phyloP scores from a whole-genome alignment of 2,797 vertebrate species.

The Onychomys arenicola region DNA sequence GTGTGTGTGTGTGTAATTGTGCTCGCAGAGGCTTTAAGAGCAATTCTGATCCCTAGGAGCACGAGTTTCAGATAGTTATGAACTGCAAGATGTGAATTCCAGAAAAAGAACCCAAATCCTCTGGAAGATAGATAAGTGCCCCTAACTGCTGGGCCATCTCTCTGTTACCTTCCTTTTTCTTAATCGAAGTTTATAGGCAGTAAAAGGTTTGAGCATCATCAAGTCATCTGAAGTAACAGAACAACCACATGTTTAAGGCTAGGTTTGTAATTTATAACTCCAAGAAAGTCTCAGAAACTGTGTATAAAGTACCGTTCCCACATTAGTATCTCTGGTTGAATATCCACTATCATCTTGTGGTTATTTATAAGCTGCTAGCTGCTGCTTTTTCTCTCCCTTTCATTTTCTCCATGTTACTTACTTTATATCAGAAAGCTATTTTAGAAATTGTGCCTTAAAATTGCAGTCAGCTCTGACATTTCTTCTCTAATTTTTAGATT shows the following conservation, averaged over 20 bases:
- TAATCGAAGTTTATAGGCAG: not conserved
- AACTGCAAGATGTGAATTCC: not conserved
- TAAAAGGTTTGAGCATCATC: not conserved
- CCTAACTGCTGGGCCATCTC: not conserved
- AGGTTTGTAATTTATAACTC: not conserved
- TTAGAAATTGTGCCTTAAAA: constrained; percentile 43
- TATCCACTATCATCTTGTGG: not conserved
- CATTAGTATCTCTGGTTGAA: not conserved
- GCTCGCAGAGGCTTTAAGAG: not conserved
- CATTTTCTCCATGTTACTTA: not conserved
- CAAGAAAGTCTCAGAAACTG: constrained; percentile 5
- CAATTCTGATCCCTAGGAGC: not conserved
- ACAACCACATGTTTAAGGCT: not conserved
- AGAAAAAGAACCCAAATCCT: not conserved
- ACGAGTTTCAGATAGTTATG: not conserved
- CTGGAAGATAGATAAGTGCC: not conserved
- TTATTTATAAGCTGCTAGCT: constrained; percentile 11
- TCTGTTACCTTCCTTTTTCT: not conserved
- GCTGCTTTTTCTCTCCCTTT: not conserved
- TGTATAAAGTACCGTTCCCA: not conserved
- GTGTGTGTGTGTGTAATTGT: not conserved
- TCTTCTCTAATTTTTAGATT: constrained; percentile 52
- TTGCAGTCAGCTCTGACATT: constrained; percentile 27
- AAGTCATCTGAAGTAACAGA: constrained; percentile 11
- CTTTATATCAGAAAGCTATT: constrained; percentile 40